A percentile compares a stretch with the other conserved stretches of the same genome.
phyloP scores from a whole-genome alignment of 2,797 vertebrate genomes.

The Halcyon chelicuti region DNA sequence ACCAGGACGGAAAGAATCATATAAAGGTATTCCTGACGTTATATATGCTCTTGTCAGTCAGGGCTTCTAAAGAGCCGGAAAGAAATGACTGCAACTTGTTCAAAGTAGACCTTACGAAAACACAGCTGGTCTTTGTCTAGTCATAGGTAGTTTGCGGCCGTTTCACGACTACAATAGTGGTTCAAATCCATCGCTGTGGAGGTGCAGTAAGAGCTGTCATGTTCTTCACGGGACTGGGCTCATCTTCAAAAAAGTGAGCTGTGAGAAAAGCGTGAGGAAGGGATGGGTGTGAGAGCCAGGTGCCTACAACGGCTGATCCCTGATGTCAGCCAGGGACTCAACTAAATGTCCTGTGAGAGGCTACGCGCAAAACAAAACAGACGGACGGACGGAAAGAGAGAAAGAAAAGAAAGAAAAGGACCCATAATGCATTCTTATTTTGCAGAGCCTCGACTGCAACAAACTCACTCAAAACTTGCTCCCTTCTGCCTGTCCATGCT shows the following conservation, averaged over 20 bases:
- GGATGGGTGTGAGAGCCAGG: not conserved
- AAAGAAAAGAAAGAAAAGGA: not conserved
- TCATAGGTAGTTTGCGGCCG: not conserved
- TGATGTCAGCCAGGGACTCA: not conserved
- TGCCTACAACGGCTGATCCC: not conserved
- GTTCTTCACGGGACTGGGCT: not conserved
- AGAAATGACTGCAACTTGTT: slow-evolving; percentile 38
- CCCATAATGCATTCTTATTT: not conserved
- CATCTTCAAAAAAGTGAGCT: not conserved
- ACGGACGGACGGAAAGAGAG: accelerated
- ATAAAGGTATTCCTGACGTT: slow-evolving; percentile 36
- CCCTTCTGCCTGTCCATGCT: not conserved
- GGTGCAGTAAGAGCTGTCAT: not conserved
- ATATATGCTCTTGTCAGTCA: slow-evolving; percentile 31
- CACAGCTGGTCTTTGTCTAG: slow-evolving; percentile 29
- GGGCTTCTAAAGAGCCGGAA: not conserved
- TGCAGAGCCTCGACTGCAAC: not conserved
- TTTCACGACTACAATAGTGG: not conserved
- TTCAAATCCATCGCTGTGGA: not conserved
- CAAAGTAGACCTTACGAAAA: slow-evolving; percentile 31
- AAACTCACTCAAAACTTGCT: not conserved
- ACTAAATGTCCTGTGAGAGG: not conserved
- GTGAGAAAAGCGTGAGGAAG: not conserved
- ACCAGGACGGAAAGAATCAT: slow-evolving; percentile 1
- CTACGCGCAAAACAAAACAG: not conserved